phyloP scores from a whole-genome alignment of 2,888 invertebrate genomes.

The Drosophila macrothrix region DNA sequence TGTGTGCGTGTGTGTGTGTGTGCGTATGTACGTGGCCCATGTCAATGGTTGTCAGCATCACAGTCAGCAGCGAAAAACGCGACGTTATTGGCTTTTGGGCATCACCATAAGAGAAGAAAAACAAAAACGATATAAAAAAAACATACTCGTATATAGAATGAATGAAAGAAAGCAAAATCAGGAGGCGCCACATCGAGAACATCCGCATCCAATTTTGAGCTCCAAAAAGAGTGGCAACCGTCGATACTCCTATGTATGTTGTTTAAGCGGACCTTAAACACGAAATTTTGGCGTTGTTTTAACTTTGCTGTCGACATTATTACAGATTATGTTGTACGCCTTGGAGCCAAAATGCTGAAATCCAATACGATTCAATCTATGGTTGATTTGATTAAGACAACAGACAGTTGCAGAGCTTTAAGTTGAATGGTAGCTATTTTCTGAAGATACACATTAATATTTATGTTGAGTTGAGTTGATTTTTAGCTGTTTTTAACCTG shows the following conservation, averaged over 20 bases:
- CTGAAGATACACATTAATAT: neutral
- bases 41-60: conserved; percentile 76
- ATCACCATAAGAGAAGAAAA: conserved; percentile 37
- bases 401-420: neutral
- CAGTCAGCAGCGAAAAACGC: conserved; percentile 56
- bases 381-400: conserved; percentile 16
- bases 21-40: conserved; percentile 45
- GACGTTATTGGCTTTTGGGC: conserved; percentile 73
- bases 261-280: neutral
- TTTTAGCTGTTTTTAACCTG: neutral
- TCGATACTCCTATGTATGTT: neutral
- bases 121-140: neutral
- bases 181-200: conserved; percentile 31
- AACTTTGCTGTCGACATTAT: conserved; percentile 39
- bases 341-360: conserved; percentile 20
- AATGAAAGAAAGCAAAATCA: conserved; percentile 33
- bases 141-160: neutral
- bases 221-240: neutral
- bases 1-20: conserved; percentile 26
- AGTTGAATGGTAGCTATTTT: neutral
- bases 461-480: neutral
- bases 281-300: conserved; percentile 32
- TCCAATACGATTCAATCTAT: conserved; percentile 21
- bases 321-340: conserved; percentile 36
- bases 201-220: conserved; percentile 7